These are phyloP conservation scores for Neodiprion lecontei DNA, from an alignment of 1,140 invertebrate genomes.

Conservation along the genomic window DNA sequence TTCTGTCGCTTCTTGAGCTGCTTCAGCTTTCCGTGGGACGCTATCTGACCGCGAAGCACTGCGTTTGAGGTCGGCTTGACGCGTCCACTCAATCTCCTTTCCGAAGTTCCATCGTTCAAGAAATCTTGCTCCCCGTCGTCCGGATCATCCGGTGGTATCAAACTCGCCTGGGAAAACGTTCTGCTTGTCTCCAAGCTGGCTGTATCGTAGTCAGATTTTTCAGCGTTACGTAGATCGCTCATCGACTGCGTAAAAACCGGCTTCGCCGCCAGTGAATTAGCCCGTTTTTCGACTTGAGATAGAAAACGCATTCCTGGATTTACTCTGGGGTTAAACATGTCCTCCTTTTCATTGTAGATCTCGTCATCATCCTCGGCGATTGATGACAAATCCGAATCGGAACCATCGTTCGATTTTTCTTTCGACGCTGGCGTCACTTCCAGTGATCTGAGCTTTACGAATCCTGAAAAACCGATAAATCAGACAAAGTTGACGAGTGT, in stretches of 20 bases:
- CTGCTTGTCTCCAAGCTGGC: background rate
- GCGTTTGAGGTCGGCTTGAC: background rate
- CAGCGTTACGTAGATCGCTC: background rate
- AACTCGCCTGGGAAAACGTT: background rate
- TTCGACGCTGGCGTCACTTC: conserved; percentile 52
- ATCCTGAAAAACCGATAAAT: conserved; percentile 56
- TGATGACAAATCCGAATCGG: conserved; percentile 24
- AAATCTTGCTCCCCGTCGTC: conserved; percentile 24
- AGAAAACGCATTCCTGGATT: conserved; percentile 20
- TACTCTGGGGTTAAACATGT: conserved; percentile 30
- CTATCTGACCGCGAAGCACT: conserved; percentile 16
- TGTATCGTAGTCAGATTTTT: background rate
- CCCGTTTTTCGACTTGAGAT: conserved; percentile 3
- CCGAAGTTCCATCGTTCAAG: conserved; percentile 10
- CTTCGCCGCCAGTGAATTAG: conserved; percentile 12
- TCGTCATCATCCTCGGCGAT: conserved; percentile 32
- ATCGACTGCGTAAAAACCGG: conserved; percentile 13
- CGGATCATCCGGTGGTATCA: conserved; percentile 6
- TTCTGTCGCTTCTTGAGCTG: conserved; percentile 13
- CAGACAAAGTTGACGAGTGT: background rate
- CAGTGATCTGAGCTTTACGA: conserved; percentile 61
- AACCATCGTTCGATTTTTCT: conserved; percentile 48
- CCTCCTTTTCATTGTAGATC: conserved; percentile 36
- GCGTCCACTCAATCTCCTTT: background rate
- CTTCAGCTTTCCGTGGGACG: conserved; percentile 19